phyloP scores from a whole-genome alignment of 2,113 vertebrate genomes.

The Perccottus glenii region DNA sequence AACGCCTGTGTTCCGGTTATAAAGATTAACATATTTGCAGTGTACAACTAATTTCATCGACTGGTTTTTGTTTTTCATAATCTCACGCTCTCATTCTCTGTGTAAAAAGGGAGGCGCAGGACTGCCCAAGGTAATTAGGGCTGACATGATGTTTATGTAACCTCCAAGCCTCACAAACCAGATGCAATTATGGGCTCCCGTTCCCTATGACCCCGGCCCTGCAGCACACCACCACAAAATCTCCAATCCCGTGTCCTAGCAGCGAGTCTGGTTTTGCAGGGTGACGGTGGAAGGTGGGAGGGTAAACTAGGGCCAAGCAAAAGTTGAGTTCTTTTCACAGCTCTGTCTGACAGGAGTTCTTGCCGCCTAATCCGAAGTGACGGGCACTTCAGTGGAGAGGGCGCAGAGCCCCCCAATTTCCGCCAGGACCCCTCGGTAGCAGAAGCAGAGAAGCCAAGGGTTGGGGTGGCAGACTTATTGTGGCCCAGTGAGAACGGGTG shows the following conservation, averaged over 20 bases:
- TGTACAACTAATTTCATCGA: conserved; percentile 16
- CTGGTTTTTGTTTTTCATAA: conserved; percentile 26
- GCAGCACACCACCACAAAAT: conserved; percentile 46
- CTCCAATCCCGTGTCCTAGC: conserved; percentile 56
- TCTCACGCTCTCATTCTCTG: conserved; percentile 32
- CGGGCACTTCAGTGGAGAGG: conserved; percentile 75
- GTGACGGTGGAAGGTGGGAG: conserved; percentile 48
- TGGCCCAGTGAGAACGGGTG: conserved; percentile 63
- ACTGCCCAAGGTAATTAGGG: conserved; percentile 72
- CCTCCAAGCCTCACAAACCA: conserved; percentile 79
- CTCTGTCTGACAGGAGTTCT: conserved; percentile 63
- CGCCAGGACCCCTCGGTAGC: conserved; percentile 68
- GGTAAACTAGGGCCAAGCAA: conserved; percentile 43
- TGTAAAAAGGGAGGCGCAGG: conserved; percentile 37
- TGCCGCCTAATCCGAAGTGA: conserved; percentile 78
- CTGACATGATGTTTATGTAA: conserved; percentile 85
- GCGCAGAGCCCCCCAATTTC: conserved; percentile 67
- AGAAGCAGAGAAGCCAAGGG: conserved; percentile 63
- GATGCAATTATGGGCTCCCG: conserved; percentile 76
- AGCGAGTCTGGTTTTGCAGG: conserved; percentile 42
- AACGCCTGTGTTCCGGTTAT: not conserved
- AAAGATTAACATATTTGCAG: conserved; percentile 43
- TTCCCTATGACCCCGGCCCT: conserved; percentile 68
- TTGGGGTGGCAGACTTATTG: conserved; percentile 71
- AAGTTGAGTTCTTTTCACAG: conserved; percentile 78